A percentile compares a stretch with the other conserved stretches of the same genome.
Evolutionary conservation across 2,113 vertebrate genomes (phyloP).

Genomic region (Manacus vitellinus): DNA sequence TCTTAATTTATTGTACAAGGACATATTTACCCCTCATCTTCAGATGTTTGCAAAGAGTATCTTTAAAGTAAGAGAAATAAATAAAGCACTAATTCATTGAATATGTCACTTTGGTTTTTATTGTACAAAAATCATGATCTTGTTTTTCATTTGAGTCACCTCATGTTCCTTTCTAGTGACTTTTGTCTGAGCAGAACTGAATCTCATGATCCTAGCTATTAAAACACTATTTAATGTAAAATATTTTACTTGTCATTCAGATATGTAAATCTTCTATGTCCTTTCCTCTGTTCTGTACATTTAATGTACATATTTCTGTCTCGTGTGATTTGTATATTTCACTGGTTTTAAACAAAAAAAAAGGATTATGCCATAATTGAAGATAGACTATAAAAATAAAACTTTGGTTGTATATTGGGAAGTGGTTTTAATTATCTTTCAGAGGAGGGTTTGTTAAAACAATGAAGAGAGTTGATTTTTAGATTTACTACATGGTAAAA

Average conservation of each 20-base stretch:
- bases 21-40: constrained; percentile 69
- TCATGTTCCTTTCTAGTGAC: constrained; percentile 71
- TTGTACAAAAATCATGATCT: constrained; percentile 74
- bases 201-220: constrained; percentile 76
- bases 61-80: constrained; percentile 72
- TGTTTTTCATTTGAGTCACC: constrained; percentile 70
- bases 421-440: constrained; percentile 79
- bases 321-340: constrained; percentile 87
- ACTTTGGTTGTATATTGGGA: constrained; percentile 81
- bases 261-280: constrained; percentile 83
- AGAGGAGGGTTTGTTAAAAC: constrained; percentile 60
- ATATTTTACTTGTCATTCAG: constrained; percentile 82
- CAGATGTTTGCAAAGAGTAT: constrained; percentile 71
- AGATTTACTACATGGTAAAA: constrained; percentile 53
- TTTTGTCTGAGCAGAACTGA: constrained; percentile 75
- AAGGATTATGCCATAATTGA: constrained; percentile 80
- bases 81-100: constrained; percentile 80
- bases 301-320: constrained; percentile 86
- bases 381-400: constrained; percentile 86
- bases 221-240: constrained; percentile 87
- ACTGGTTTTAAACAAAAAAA: constrained; percentile 74
- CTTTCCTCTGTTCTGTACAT: constrained; percentile 81
- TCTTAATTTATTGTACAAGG: constrained; percentile 82
- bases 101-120: constrained; percentile 82
- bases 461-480: constrained; percentile 49